Evolutionary conservation across 2,797 vertebrate genomes (phyloP), one percentile per base, ranked within the genome.

Genomic region (Sparus aurata): DNA sequence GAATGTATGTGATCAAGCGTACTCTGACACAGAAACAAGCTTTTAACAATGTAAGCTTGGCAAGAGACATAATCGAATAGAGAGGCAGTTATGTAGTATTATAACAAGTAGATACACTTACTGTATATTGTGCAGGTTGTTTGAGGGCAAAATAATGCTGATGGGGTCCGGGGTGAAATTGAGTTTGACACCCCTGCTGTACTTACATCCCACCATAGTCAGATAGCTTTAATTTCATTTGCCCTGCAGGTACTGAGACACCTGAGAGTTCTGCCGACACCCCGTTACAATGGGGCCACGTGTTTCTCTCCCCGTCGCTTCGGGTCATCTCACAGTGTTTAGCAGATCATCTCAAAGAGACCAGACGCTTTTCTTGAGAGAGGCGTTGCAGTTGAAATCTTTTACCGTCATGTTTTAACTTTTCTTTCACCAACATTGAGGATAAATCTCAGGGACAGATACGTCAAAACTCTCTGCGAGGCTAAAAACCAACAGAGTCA

Each of bases 291-390:
- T 1, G 10, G 7, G 6, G 5, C 6, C 30, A 4, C 47, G 12
- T 55, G 27, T 38, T 15, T 27, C 22, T 17, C 25, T 63, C 43
- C 49, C 8, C 2, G 6, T 63, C 75, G 49, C n/a, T 25, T 27
- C 30, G 18, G 18, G 41, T 55, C 23, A 68, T 73, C 61, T 54
- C 52, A 62, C 55, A 66, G 41, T 9, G 59, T 69, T 69, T 50
- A 18, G 30, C 12, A 43, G 34, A 53, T 62, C 50, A 45, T 49
- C 4, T 49, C 30, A 8, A 23, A 15, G 18, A 13, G 18, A 13
- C 1, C 2, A 7, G 23, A 8, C 17, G 22, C 53, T 41, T 47
- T 50, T 25, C 45, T 25, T 12, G 6, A 63, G 54, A 55, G 53
- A 64, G n/a, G 59, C 4, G 0, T 34, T 64, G 27, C 20, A 13